Evolutionary conservation across 2,888 invertebrate genomes (phyloP).

Genomic region (Steinernema scapterisci): DNA sequence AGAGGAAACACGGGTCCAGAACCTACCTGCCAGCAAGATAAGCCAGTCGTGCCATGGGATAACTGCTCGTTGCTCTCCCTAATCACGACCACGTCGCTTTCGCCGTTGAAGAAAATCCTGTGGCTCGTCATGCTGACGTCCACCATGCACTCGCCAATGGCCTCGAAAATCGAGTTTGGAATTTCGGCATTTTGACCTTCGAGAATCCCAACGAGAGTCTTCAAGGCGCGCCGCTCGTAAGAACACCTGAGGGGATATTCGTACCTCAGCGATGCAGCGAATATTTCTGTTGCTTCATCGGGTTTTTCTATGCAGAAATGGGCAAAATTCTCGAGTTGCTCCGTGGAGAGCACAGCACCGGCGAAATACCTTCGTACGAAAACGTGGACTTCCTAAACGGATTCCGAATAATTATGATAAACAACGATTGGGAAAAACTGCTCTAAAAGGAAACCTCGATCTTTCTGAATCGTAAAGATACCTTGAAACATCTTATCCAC

Average conservation of each 20-base stretch:
- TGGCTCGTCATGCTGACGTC: background rate
- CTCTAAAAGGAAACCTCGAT: too few relatives aligned
- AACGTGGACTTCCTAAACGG: background rate
- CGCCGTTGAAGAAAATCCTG: slow-evolving; percentile 9
- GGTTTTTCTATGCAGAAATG: background rate
- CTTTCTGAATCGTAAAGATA: too few relatives aligned
- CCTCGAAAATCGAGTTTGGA: slow-evolving; percentile 1
- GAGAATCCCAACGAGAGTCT: background rate
- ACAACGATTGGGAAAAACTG: too few relatives aligned
- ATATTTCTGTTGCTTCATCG: background rate
- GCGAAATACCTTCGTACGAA: slow-evolving; percentile 13
- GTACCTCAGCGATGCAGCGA: background rate
- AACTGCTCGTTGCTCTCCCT: slow-evolving; percentile 52
- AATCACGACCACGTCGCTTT: slow-evolving; percentile 39
- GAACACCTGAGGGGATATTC: background rate
- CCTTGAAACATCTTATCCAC: background rate
- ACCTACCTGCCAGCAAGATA: slow-evolving; percentile 56
- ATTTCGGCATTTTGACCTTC: background rate
- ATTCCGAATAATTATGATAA: too few relatives aligned
- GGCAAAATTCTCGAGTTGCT: background rate
- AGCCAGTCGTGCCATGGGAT: slow-evolving; percentile 59
- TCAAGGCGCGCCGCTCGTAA: background rate
- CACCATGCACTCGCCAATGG: slow-evolving; percentile 20
- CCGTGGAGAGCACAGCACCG: background rate
- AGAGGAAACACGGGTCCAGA: background rate